These are phyloP conservation scores for Hybognathus amarus DNA, from an alignment of 2,797 vertebrate genomes.

Conservation along the genomic window DNA sequence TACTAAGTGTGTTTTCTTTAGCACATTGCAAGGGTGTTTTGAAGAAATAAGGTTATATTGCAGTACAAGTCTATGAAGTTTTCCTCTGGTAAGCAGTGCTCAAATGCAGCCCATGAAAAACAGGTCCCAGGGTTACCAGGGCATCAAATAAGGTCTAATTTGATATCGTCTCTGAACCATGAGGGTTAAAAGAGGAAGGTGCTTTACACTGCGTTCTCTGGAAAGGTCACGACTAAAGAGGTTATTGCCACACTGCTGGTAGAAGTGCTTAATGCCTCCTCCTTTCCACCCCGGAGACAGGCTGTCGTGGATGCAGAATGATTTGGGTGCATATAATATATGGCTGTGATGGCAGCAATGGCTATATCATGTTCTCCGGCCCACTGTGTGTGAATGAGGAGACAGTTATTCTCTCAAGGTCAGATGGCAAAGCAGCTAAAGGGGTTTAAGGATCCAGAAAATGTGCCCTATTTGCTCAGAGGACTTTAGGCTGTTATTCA, in stretches of 20 bases:
- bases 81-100: background rate
- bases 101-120: background rate
- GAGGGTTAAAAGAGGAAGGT: slow-evolving; percentile 11
- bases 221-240: slow-evolving; percentile 44
- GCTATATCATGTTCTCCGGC: slow-evolving; percentile 53
- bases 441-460: slow-evolving; percentile 19
- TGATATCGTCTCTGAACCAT: background rate
- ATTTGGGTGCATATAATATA: slow-evolving; percentile 53
- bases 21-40: background rate
- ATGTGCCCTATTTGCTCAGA: slow-evolving; percentile 1
- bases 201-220: slow-evolving; percentile 17
- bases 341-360: slow-evolving; percentile 43
- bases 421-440: slow-evolving; percentile 34
- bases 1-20: background rate
- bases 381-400: slow-evolving; percentile 38
- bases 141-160: slow-evolving; percentile 14
- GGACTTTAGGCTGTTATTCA: slow-evolving; percentile 16
- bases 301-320: slow-evolving; percentile 33
- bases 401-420: slow-evolving; percentile 49
- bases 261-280: slow-evolving; percentile 10
- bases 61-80: background rate
- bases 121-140: background rate
- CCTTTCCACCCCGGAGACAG: slow-evolving; percentile 39
- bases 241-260: slow-evolving; percentile 43
- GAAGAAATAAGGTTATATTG: background rate